Evolutionary conservation across 1,140 invertebrate genomes (phyloP), one percentile per base, ranked within the genome.

Genomic region (Diprion similis): DNA sequence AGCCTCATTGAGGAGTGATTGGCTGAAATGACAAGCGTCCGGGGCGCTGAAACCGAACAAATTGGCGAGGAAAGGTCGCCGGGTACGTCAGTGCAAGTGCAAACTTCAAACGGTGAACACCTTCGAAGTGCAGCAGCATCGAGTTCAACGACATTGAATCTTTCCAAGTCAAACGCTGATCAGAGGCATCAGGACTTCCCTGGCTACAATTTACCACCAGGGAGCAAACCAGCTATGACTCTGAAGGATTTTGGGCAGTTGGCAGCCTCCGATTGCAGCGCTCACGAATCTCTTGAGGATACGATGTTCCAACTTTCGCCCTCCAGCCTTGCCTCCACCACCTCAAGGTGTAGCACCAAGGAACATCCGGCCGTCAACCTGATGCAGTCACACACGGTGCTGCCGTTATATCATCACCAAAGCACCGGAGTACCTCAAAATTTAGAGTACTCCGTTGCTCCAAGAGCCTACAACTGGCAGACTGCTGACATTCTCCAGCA

Each of bases 241-340:
- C 71, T 77, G 0, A 68, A 70, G 0, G 71, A 79, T 0, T 77
- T 77, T 45, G 66, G 19, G 0, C 45, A 75, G 13, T 47, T 46
- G 17, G 1, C 71, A 13, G 19, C 46, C 1, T 48, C 69, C 9
- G 15, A 19, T 45, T 66, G 15, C 51, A 59, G 51, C 9, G 51
- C 13, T 65, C 19, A 17, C 46, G 69, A 46, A 13, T 70, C 69
- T n/a, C 1, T 70, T 4, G 66, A 77, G 7, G 19, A 72, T 19
- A 71, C 68, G 8, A 46, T 66, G 0, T 80, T 73, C 64, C 77
- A 78, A 0, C 1, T 74, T n/a, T 79, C 80, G 6, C 78, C 79
- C 0, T 46, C 66, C 0, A 79, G 78, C 10, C 74, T 73, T 3
- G 75, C 74, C 11, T 82, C 80, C 4, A n/a, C 46, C 0, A 68